Evolutionary conservation across 2,113 vertebrate genomes (phyloP).

Genomic region (Columba janthina): DNA sequence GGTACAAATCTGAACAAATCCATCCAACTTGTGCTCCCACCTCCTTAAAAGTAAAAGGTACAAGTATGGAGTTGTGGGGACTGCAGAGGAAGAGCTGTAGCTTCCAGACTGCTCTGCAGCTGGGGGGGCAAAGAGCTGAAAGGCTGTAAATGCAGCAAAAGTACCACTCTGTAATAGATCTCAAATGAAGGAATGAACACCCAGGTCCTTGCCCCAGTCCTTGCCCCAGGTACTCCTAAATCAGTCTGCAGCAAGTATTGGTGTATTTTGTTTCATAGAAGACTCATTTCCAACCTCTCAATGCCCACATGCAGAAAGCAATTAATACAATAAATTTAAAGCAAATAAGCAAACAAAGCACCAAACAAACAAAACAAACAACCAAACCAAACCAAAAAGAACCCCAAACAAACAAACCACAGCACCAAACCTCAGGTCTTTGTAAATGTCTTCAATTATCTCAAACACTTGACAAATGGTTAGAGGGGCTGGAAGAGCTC

Average conservation of each 20-base stretch:
- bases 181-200: background rate
- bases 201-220: background rate
- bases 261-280: background rate
- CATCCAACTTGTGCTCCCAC: background rate
- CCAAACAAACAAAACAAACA: background rate
- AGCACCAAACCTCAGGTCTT: background rate
- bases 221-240: background rate
- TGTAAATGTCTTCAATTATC: background rate
- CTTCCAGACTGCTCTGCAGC: background rate
- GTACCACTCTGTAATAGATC: background rate
- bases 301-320: background rate
- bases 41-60: background rate
- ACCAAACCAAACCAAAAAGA: too few species aligned
- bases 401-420: background rate
- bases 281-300: background rate
- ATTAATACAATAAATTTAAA: background rate
- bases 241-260: background rate
- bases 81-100: background rate
- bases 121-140: background rate
- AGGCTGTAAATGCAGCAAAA: background rate
- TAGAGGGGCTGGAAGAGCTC: background rate
- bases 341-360: background rate
- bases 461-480: background rate
- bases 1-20: constrained; percentile 15
- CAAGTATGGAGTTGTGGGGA: background rate